Evolutionary conservation across 2,888 invertebrate species (phyloP).

Genomic region (Heterodera filipjevi): DNA sequence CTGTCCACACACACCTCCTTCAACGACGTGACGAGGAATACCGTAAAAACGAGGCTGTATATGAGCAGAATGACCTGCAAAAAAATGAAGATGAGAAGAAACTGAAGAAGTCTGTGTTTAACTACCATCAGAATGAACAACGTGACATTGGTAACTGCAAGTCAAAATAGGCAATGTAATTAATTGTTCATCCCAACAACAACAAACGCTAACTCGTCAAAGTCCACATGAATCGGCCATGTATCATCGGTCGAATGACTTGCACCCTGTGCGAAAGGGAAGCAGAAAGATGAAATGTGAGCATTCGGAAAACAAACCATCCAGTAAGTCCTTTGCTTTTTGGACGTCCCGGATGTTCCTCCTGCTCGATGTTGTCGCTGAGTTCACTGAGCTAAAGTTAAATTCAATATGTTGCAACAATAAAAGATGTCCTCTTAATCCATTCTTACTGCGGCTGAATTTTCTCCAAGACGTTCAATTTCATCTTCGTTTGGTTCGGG

Average conservation of each 20-base stretch:
- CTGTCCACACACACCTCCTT: neutral
- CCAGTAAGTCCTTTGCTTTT: neutral
- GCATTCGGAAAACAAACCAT: neutral
- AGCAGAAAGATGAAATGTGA: too few relatives aligned
- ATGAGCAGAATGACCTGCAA: neutral
- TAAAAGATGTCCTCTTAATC: neutral
- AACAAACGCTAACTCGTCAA: neutral
- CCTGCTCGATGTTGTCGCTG: neutral
- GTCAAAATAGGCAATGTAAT: neutral
- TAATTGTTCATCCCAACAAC: neutral
- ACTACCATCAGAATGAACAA: neutral
- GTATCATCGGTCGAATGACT: neutral
- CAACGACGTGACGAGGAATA: neutral
- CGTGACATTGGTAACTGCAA: neutral
- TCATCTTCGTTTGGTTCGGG: neutral
- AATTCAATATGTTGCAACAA: neutral
- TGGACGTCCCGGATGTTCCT: neutral
- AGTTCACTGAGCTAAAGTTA: neutral
- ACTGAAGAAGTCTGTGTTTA: neutral
- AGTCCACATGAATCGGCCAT: neutral
- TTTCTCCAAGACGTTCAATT: neutral
- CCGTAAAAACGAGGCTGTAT: neutral
- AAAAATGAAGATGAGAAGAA: neutral
- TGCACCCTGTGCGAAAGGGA: neutral
- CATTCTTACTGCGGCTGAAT: neutral